These are phyloP conservation scores for Delichon dasypus DNA, from an alignment of 2,797 vertebrate species.

Conservation along the genomic window DNA sequence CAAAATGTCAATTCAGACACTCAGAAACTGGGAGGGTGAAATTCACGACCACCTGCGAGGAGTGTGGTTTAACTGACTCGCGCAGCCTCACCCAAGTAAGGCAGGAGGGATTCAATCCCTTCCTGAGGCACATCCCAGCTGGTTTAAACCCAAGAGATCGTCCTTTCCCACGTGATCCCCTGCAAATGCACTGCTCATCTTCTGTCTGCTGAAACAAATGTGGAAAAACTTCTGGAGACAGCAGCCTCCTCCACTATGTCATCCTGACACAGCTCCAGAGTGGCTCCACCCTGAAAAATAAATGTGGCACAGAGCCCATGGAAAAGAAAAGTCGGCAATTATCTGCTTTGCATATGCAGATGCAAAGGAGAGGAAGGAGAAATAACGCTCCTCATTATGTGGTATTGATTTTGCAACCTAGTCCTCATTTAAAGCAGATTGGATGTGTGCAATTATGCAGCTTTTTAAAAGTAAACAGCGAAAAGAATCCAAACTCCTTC, in stretches of 20 bases:
- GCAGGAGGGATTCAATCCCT: background rate
- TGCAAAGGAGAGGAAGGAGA: conserved; percentile 30
- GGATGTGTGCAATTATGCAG: conserved; percentile 28
- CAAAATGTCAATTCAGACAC: conserved; percentile 11
- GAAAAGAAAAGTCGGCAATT: conserved; percentile 40
- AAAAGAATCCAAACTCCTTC: background rate
- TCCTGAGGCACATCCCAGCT: background rate
- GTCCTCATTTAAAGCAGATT: conserved; percentile 15
- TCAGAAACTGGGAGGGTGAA: background rate
- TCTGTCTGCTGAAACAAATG: background rate
- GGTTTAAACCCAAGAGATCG: background rate
- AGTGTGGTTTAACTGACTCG: conserved; percentile 18
- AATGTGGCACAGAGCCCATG: conserved; percentile 22
- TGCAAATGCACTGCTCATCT: background rate
- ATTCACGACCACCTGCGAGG: background rate
- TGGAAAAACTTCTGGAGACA: conserved; percentile 21
- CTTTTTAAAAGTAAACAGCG: conserved; percentile 15
- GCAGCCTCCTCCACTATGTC: background rate
- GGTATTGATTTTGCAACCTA: conserved; percentile 51
- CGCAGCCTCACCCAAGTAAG: background rate
- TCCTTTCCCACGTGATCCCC: background rate
- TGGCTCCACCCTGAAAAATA: conserved; percentile 44
- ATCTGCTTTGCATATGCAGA: conserved; percentile 45
- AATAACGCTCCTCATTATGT: conserved; percentile 42
- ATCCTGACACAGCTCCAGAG: conserved; percentile 44